Conservation (phyloP, 2,797 vertebrate genomes). For the Ataeniobius toweri region DNA sequence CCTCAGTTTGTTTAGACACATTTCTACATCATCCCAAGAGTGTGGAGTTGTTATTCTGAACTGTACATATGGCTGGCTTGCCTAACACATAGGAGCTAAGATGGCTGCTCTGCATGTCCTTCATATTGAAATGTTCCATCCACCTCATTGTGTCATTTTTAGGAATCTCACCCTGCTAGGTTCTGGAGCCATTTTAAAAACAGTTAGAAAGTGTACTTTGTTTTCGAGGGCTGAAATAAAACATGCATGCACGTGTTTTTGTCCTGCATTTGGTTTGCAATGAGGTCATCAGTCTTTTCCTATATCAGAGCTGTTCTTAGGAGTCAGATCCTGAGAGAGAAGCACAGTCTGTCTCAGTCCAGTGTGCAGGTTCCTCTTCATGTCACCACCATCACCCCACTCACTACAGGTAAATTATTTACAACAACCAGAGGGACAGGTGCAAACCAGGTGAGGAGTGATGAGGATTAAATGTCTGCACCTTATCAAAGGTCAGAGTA, state of each 20-base stretch:
- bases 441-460: slow-evolving; percentile 46
- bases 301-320: slow-evolving; percentile 31
- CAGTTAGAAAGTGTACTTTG: slow-evolving; percentile 33
- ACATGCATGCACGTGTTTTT: slow-evolving; percentile 38
- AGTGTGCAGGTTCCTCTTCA: slow-evolving; percentile 22
- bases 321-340: slow-evolving; percentile 18
- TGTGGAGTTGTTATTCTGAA: slow-evolving; percentile 9
- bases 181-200: slow-evolving; percentile 13
- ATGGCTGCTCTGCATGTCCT: slow-evolving; percentile 4
- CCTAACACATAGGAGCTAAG: slow-evolving; percentile 29
- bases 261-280: slow-evolving; percentile 19
- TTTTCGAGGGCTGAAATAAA: slow-evolving; percentile 38
- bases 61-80: slow-evolving; percentile 58
- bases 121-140: slow-evolving; percentile 12
- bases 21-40: slow-evolving; percentile 27
- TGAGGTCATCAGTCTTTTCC: slow-evolving; percentile 46
- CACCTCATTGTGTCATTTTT: background rate
- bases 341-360: slow-evolving; percentile 20
- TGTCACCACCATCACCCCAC: slow-evolving; percentile 2
- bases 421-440: slow-evolving; percentile 57
- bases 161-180: slow-evolving; percentile 16
- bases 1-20: background rate
- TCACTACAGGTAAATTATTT: slow-evolving; percentile 68
- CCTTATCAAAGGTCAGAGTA: slow-evolving; percentile 10
- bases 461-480: slow-evolving; percentile 29